Conservation (phyloP, 2,888 invertebrate species). For the Unio delphinus region DNA sequence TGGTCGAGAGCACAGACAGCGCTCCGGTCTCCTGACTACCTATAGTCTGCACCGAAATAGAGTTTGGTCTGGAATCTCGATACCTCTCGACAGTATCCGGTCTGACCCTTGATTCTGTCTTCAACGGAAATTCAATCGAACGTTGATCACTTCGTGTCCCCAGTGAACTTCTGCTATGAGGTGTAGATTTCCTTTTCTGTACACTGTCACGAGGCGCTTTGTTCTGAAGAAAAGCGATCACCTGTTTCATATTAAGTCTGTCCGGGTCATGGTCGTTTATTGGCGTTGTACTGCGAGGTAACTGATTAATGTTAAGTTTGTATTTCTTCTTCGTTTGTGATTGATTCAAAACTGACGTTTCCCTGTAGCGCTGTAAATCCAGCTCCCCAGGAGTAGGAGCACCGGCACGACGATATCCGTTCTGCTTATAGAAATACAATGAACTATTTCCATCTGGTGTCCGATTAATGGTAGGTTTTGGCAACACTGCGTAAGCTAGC, state of each 20-base stretch:
- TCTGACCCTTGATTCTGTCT: constrained; percentile 1
- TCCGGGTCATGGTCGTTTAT: constrained; percentile 60
- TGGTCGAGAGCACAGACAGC: too few species aligned
- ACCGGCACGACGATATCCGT: constrained; percentile 38
- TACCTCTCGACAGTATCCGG: neutral
- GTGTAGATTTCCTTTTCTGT: too few species aligned
- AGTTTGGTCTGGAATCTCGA: too few species aligned
- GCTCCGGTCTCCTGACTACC: too few species aligned
- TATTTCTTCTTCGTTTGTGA: constrained; percentile 40
- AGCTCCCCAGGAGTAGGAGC: constrained; percentile 46
- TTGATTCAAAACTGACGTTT: constrained; percentile 39
- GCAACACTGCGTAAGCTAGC: constrained; percentile 30
- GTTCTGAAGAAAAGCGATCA: constrained; percentile 54
- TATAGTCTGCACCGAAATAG: too few species aligned
- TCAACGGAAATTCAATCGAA: neutral
- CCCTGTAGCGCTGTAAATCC: constrained; percentile 42
- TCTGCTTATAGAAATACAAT: constrained; percentile 25
- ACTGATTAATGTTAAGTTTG: constrained; percentile 53
- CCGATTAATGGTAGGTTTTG: constrained; percentile 37
- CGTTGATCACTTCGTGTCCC: constrained; percentile 5
- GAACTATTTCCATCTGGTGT: constrained; percentile 26
- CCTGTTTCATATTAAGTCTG: constrained; percentile 61
- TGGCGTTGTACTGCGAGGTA: constrained; percentile 57
- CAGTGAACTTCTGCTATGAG: constrained; percentile 13
- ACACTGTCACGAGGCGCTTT: constrained; percentile 22